phyloP scores from a whole-genome alignment of 2,113 vertebrate species.

The Ophiodon elongatus region DNA sequence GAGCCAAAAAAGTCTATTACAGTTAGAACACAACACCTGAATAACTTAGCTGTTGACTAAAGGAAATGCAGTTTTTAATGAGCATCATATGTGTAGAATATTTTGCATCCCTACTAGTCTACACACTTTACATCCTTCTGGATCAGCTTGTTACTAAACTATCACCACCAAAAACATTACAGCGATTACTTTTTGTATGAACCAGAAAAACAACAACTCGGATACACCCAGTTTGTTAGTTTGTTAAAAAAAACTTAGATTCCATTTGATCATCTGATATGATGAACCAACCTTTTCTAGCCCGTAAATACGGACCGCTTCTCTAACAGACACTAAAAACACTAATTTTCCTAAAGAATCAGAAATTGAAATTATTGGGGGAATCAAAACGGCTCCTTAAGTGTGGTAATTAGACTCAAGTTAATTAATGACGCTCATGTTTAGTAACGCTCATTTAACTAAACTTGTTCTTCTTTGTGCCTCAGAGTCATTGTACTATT shows the following conservation, averaged over 20 bases:
- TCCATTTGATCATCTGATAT: not conserved
- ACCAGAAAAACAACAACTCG: not conserved
- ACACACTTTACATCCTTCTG: not conserved
- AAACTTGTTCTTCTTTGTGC: not conserved
- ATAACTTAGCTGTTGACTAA: not conserved
- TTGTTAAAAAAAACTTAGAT: not conserved
- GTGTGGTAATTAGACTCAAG: slow-evolving; percentile 6
- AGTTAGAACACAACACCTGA: not conserved
- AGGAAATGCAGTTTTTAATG: not conserved
- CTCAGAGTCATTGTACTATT: not conserved
- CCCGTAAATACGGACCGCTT: not conserved
- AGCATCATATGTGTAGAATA: not conserved
- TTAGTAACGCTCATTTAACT: not conserved
- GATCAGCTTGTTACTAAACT: not conserved
- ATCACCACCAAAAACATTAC: not conserved
- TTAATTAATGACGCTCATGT: slow-evolving; percentile 1
- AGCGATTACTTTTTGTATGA: not conserved
- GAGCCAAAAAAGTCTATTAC: not conserved
- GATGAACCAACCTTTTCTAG: not conserved
- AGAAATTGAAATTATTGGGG: not conserved
- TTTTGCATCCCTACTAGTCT: not conserved
- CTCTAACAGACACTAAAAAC: not conserved
- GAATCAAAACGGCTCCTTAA: not conserved
- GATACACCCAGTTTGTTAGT: too few species aligned
- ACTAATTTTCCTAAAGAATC: not conserved